Evolutionary conservation across 2,797 vertebrate species (phyloP).

Genomic region (Mionectes olivaceus): DNA sequence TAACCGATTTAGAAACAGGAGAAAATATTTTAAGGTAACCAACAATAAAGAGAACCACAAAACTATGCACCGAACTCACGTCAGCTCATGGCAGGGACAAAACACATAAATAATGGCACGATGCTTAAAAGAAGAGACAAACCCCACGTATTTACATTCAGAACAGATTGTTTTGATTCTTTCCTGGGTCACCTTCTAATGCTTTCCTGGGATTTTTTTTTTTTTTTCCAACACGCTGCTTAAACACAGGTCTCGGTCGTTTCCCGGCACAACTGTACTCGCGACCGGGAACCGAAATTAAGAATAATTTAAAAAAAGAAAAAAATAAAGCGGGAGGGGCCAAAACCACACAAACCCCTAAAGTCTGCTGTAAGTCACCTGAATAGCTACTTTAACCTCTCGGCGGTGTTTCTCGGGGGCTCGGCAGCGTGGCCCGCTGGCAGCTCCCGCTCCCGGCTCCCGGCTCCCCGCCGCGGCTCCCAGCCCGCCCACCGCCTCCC

Average conservation of each 20-base stretch:
- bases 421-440: not conserved
- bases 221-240: not conserved
- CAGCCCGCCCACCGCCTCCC: not conserved
- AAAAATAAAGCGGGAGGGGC: not conserved
- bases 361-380: not conserved
- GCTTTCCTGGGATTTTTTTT: not conserved
- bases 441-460: not conserved
- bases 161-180: not conserved
- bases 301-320: not conserved
- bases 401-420: not conserved
- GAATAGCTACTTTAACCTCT: not conserved
- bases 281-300: not conserved
- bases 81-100: not conserved
- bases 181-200: not conserved
- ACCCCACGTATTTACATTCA: not conserved
- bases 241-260: not conserved
- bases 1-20: not conserved
- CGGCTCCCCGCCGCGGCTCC: not conserved
- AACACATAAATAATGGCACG: not conserved
- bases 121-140: not conserved
- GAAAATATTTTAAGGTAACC: not conserved
- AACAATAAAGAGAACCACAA: not conserved
- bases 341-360: not conserved
- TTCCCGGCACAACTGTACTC: not conserved
- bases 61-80: not conserved